A percentile compares a stretch with the other conserved stretches of the same genome.
Evolutionary conservation across 35 echinoderm and acorn worm genomes (phyloP).

Genomic region (Apostichopus parvimensis): DNA sequence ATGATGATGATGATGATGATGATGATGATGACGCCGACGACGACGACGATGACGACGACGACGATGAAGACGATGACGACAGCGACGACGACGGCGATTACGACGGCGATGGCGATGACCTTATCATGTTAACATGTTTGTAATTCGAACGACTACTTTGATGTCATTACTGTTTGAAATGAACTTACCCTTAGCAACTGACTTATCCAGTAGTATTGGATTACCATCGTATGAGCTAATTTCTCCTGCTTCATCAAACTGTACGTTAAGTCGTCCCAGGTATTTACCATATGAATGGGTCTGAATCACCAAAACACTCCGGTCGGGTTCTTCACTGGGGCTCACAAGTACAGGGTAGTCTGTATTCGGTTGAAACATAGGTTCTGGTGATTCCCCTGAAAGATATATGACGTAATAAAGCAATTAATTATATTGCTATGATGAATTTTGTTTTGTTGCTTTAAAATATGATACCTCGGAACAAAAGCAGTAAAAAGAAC

Average conservation of each 20-base stretch:
- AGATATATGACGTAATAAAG: too few species aligned
- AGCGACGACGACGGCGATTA: not conserved
- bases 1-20: conserved; percentile 13
- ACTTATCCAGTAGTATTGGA: conserved; percentile 83
- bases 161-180: too few species aligned
- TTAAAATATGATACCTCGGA: too few species aligned
- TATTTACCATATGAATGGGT: conserved; percentile 84
- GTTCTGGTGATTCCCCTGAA: conserved; percentile 7
- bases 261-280: conserved; percentile 75
- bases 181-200: conserved; percentile 65
- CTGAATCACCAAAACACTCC: conserved; percentile 56
- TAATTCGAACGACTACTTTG: too few species aligned
- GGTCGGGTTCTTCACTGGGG: conserved; percentile 48
- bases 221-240: conserved; percentile 65
- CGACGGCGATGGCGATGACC: not conserved
- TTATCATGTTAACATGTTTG: too few species aligned
- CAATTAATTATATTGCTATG: too few species aligned
- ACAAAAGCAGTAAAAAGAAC: too few species aligned
- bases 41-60: not conserved
- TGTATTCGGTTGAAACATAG: conserved; percentile 39
- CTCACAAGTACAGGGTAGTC: conserved; percentile 74
- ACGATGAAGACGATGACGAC: not conserved
- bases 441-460: too few species aligned
- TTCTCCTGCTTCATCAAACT: conserved; percentile 70
- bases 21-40: not conserved